Conservation (phyloP, 2,888 invertebrate genomes). For the Chirona hameri region DNA sequence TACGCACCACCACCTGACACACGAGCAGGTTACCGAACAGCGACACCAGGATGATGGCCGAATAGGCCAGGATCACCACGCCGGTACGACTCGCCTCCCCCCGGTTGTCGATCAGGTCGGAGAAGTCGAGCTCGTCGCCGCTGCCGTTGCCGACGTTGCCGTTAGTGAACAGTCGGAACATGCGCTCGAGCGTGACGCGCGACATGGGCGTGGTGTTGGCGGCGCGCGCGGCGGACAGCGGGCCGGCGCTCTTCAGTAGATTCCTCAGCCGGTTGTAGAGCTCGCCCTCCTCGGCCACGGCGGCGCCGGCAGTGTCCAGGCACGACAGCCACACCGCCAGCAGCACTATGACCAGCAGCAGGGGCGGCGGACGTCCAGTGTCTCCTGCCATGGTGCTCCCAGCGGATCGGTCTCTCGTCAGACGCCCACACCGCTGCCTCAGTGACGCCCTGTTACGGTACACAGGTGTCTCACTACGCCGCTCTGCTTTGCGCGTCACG, state of each 20-base stretch:
- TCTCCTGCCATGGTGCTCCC: too few relatives aligned
- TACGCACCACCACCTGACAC: slow-evolving; percentile 52
- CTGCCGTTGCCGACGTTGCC: background rate
- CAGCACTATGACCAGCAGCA: background rate
- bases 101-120: slow-evolving; percentile 29
- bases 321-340: background rate
- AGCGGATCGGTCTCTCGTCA: too few relatives aligned
- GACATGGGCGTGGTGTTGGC: background rate
- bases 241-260: background rate
- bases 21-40: slow-evolving; percentile 49
- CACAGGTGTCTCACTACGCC: too few relatives aligned
- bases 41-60: slow-evolving; percentile 51
- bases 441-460: too few relatives aligned
- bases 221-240: background rate
- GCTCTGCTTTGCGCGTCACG: too few relatives aligned
- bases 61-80: slow-evolving; percentile 46
- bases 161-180: background rate
- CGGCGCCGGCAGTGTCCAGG: background rate
- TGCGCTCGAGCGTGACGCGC: background rate
- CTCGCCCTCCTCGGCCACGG: background rate
- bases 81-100: slow-evolving; percentile 35
- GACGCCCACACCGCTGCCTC: too few relatives aligned
- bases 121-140: slow-evolving; percentile 29
- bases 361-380: background rate
- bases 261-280: background rate